Evolutionary conservation across 2,888 invertebrate genomes (phyloP).

Genomic region (Rotaria socialis): DNA sequence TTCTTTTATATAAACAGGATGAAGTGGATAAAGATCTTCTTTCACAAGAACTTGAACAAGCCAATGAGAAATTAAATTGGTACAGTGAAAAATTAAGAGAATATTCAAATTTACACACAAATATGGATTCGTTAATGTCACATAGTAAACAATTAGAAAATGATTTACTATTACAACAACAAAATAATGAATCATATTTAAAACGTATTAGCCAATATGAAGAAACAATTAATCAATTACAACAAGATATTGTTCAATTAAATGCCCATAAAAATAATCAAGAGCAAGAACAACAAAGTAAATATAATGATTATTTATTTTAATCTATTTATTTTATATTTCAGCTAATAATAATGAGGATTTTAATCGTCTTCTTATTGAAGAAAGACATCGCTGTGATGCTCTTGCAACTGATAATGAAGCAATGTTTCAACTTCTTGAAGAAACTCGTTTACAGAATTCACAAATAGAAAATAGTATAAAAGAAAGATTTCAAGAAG

Average conservation of each 20-base stretch:
- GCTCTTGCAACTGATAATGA: neutral
- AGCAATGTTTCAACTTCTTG: neutral
- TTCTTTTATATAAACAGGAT: neutral
- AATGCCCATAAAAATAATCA: neutral
- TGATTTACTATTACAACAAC: neutral
- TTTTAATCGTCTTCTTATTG: neutral
- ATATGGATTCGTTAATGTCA: neutral
- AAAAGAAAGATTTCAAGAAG: neutral
- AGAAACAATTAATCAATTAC: neutral
- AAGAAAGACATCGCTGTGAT: constrained; percentile 1
- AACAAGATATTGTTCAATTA: neutral
- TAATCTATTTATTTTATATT: neutral
- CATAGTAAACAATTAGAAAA: neutral
- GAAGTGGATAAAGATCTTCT: constrained; percentile 33
- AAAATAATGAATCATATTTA: neutral
- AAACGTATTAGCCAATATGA: neutral
- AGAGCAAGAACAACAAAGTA: neutral
- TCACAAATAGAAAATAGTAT: neutral
- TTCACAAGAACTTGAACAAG: constrained; percentile 31
- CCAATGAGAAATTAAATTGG: neutral
- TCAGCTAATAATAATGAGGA: neutral
- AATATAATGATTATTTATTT: neutral
- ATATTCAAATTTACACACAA: neutral
- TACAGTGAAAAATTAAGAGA: neutral
- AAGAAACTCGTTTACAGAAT: neutral